phyloP scores from a whole-genome alignment of 2,797 vertebrate genomes.

The Cheirogaleus major region DNA sequence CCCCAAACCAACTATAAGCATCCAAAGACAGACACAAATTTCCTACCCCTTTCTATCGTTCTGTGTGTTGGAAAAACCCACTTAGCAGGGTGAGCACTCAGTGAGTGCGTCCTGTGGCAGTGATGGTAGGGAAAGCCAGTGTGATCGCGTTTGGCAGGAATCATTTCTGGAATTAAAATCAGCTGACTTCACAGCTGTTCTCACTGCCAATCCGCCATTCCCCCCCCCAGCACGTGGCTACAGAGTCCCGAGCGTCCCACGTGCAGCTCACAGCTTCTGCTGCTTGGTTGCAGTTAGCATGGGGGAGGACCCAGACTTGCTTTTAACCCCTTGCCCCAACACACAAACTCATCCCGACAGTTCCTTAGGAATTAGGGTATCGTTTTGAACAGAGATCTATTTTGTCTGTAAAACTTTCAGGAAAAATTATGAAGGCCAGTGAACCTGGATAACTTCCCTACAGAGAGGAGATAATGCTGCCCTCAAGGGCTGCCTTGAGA shows the following conservation, averaged over 20 bases:
- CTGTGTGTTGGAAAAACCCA: not conserved
- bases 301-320: not conserved
- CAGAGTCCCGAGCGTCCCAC: not conserved
- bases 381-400: not conserved
- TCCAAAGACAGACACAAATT: not conserved
- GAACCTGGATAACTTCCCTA: not conserved
- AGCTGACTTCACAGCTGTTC: no score
- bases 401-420: not conserved
- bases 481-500: accelerated
- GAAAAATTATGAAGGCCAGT: not conserved
- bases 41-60: not conserved
- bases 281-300: not conserved
- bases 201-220: not conserved
- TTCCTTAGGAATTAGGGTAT: not conserved
- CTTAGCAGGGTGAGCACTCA: not conserved
- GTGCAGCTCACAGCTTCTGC: not conserved
- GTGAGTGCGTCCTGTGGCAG: not conserved
- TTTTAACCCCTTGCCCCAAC: not conserved
- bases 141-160: not conserved
- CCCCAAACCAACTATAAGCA: not conserved
- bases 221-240: not conserved
- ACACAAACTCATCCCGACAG: not conserved
- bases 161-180: not conserved
- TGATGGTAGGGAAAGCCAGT: not conserved
- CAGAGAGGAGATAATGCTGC: not conserved